phyloP scores from a whole-genome alignment of 1,140 invertebrate genomes.

The Brachionus paranguensis region DNA sequence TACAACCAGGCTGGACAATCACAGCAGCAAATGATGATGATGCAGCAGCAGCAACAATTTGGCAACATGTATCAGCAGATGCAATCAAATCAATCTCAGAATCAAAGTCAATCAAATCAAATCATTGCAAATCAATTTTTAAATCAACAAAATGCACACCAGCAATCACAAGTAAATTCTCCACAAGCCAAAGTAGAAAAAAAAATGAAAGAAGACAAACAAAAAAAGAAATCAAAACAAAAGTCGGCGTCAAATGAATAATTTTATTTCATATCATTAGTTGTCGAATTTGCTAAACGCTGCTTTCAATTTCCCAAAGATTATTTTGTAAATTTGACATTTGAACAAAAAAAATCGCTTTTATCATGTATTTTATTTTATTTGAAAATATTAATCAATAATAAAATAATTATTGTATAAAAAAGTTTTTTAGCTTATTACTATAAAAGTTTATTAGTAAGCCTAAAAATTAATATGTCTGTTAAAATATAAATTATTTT shows the following conservation, averaged over 20 bases:
- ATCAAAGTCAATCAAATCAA: background rate
- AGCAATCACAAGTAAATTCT: background rate
- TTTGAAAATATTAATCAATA: too few species aligned
- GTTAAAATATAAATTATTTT: too few species aligned
- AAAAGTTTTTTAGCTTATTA: too few species aligned
- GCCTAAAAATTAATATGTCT: too few species aligned
- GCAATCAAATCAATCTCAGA: background rate
- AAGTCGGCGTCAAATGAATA: background rate
- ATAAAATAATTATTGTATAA: too few species aligned
- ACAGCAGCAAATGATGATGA: slow-evolving; percentile 5
- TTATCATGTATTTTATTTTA: too few species aligned
- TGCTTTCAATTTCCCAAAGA: too few species aligned
- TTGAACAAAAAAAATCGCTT: too few species aligned
- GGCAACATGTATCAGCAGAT: background rate
- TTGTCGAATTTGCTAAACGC: too few species aligned
- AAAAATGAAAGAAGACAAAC: slow-evolving; percentile 17
- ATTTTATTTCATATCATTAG: background rate
- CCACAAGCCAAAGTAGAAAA: background rate
- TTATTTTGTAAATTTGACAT: too few species aligned
- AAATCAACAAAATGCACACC: background rate
- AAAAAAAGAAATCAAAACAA: background rate
- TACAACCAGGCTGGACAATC: slow-evolving; percentile 2
- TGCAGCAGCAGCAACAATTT: background rate
- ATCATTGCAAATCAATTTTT: background rate
- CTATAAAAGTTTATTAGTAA: too few species aligned